Base-by-base conservation (phyloP, 2,113 vertebrate genomes). In the Anolis sagrei region DNA sequence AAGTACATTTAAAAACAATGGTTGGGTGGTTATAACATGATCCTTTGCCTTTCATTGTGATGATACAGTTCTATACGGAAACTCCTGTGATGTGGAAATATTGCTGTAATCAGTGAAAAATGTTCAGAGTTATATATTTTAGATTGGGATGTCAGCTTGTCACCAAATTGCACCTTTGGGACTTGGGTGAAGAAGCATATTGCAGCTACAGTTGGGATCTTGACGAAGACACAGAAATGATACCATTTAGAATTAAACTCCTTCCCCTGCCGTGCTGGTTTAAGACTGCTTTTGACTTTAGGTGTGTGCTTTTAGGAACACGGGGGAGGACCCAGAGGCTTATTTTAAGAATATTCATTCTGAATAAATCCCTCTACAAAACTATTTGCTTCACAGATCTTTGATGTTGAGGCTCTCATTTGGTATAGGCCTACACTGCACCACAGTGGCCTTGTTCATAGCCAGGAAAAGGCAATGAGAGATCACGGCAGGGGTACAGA, bases 241-340 rank as follows among this genome's bases (percentile, higher is more conserved):
- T 44, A 44, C 21, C n/a, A 74, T 75, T 81, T 36, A 48, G 48
- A 84, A 34, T 23, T 77, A 54, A 77, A 16, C 5, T 58, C 54
- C 70, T 75, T 51, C 19, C 29, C 21, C 25, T 86, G 58, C 14
- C n/a, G 36, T 62, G 39, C 32, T 39, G 19, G 1, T 66, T 75
- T 81, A 34, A 49, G 34, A 73, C 36, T 81, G 44, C 23, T 86
- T 54, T 66, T 64, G 68, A 70, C 29, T 86, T 86, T 49, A 86
- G 72, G 54, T 4, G 21, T 48, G 19, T 76, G 27, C 51, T 32
- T 64, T 44, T 64, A 64, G 72, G 36, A 81, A 66, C 21, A 36
- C 13, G 36, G 29, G 5, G 7, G 58, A 49, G 78, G 27, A 64
- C 7, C 23, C 29, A 75, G 51, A 29, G 70, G 39, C 19, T 66